Evolutionary conservation across 1,140 invertebrate genomes (phyloP), one percentile per base, ranked within the genome.

Genomic region (Nephotettix cincticeps): DNA sequence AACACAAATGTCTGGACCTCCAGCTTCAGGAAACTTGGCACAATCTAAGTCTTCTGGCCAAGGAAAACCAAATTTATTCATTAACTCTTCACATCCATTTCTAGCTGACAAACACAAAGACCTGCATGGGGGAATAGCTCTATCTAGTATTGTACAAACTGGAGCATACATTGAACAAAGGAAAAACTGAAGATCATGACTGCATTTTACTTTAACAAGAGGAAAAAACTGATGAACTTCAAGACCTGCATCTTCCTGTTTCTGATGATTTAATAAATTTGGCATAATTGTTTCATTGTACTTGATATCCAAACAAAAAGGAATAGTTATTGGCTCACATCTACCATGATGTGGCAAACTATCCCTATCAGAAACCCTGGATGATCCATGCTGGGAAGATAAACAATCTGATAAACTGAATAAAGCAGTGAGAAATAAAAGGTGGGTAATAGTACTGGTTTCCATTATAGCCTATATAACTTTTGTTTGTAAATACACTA

Each of bases 201-300:
- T 97, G 81, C 98, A 99, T 75, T 96, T 90, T 2, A 98, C 90
- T 84, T 99, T 98, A 0, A 99, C 92, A n/a, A 99, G 82, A 1
- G 97, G 95, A 69, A 93, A 93, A 79, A 95, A 99, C 78, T 96
- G 93, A 79, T 97, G 93, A 0, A 99, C 90, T 76, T 98, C 96
- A 64, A 93, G 82, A 0, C 93, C 96, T 21, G 97, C 98, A 76
- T 99, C 96, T 76, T 98, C 94, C 82, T 99, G 96, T 75, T 92
- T 96, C 65, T 91, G 89, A 77, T 99, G 97, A 67, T 93, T 91
- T 73, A 99, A 83, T 32, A 98, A 78, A 83, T 99, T 99, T 1
- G 96, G 97, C 90, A 98, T 95, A 69, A 98, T 97, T 0, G 97
- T 99, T 81, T 91, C 86, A 81, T 99, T 99, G 81, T 99, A 99